These are phyloP conservation scores for Neopipo cinnamomea DNA, from an alignment of 2,113 vertebrate species.

Conservation along the genomic window DNA sequence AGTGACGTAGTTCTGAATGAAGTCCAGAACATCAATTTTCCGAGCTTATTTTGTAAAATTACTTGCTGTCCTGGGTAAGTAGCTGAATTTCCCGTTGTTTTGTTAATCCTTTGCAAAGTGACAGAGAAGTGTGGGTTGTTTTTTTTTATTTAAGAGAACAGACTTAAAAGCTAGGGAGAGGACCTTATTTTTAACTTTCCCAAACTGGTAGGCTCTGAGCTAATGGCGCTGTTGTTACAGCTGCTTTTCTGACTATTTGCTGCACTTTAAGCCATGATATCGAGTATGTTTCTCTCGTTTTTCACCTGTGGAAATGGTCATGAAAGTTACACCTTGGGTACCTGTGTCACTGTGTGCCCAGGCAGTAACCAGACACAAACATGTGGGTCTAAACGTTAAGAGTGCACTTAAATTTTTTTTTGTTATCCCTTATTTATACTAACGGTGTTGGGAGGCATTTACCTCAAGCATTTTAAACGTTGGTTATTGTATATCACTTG, in stretches of 20 bases:
- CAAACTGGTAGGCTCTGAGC: not conserved
- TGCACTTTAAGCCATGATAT: conserved; percentile 41
- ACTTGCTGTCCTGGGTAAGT: not conserved
- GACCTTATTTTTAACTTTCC: not conserved
- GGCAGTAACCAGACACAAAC: not conserved
- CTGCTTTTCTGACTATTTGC: conserved; percentile 19
- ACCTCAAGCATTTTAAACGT: conserved; percentile 49
- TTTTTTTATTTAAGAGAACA: not conserved
- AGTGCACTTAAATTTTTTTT: conserved; percentile 8
- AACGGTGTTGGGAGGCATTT: conserved; percentile 28
- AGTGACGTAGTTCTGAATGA: not conserved
- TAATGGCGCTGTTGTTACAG: not conserved
- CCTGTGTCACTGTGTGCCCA: not conserved
- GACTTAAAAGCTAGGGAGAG: not conserved
- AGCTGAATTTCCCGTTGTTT: not conserved
- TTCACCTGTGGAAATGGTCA: not conserved
- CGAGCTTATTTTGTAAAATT: not conserved
- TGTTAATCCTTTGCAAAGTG: not conserved
- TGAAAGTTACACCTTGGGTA: not conserved
- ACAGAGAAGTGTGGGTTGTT: not conserved
- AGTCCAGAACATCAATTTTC: not conserved
- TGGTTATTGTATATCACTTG: conserved; percentile 33
- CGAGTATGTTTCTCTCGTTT: not conserved
- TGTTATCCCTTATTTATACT: conserved; percentile 53
- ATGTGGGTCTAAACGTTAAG: not conserved